Evolutionary conservation across 2,113 vertebrate genomes (phyloP).

Genomic region (Gopherus flavomarginatus): DNA sequence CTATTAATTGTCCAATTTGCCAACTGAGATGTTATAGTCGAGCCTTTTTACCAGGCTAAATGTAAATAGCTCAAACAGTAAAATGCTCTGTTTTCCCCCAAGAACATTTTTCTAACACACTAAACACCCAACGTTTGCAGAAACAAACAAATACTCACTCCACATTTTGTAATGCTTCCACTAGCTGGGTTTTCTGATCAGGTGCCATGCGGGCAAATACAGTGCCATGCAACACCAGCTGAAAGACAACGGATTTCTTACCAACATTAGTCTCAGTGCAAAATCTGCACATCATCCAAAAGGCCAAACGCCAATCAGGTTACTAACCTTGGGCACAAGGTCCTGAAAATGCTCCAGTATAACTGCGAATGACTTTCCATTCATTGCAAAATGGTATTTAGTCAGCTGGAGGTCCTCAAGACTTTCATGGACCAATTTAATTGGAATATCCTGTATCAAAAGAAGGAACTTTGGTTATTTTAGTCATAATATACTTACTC

Average conservation of each 20-base stretch:
- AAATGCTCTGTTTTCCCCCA: not conserved
- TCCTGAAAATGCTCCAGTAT: conserved; percentile 96
- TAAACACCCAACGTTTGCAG: rapidly evolving
- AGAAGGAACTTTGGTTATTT: conserved; percentile 14
- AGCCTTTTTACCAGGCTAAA: not conserved
- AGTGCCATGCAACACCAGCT: conserved; percentile 94
- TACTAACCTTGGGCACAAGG: conserved; percentile 91
- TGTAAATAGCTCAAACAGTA: not conserved
- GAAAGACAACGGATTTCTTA: conserved; percentile 52
- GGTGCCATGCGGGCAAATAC: conserved; percentile 98
- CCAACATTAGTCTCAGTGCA: not conserved
- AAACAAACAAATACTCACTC: conserved; percentile 87
- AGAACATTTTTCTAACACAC: not conserved
- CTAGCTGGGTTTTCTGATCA: conserved; percentile 96
- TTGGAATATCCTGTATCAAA: conserved; percentile 83
- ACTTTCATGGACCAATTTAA: conserved; percentile 86
- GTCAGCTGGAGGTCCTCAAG: conserved; percentile 82
- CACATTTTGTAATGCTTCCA: conserved; percentile 94
- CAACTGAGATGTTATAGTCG: not conserved
- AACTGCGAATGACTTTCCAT: conserved; percentile 94
- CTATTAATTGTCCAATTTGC: not conserved
- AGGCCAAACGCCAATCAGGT: not conserved
- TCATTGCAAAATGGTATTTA: conserved; percentile 96
- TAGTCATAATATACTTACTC: not conserved
- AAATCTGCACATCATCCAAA: not conserved